phyloP scores from a whole-genome alignment of 2,797 vertebrate species.

The Naso thynnoides region DNA sequence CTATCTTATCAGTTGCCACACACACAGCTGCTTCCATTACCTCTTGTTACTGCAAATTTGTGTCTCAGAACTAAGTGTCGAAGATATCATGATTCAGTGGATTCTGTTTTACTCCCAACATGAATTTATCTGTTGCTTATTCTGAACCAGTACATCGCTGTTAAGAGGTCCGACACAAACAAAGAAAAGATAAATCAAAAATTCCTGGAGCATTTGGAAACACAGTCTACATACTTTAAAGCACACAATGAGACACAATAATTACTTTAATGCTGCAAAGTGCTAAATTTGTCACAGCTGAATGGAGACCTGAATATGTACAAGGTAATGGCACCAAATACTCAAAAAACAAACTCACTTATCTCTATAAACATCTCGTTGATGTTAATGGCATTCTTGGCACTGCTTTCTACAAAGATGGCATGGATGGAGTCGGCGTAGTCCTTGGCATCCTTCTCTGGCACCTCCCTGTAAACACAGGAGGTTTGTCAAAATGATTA shows the following conservation, averaged over 20 bases:
- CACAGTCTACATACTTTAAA: not conserved
- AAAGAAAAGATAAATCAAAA: conserved; percentile 4
- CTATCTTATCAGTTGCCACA: not conserved
- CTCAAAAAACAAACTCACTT: conserved; percentile 89
- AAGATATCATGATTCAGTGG: conserved; percentile 9
- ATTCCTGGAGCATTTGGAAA: conserved; percentile 9
- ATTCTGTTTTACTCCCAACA: conserved; percentile 11
- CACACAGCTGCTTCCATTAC: not conserved
- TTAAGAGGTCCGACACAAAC: conserved; percentile 9
- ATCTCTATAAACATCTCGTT: conserved; percentile 99
- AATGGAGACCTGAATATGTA: conserved; percentile 5
- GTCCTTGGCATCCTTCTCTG: conserved; percentile 97
- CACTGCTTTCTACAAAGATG: conserved; percentile 98
- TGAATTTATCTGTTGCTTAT: not conserved
- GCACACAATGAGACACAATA: conserved; percentile 1
- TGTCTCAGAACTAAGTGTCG: conserved; percentile 3
- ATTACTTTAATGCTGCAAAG: conserved; percentile 3
- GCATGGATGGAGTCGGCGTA: conserved; percentile 98
- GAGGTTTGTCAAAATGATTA: conserved; percentile 24
- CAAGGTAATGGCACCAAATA: conserved; percentile 12
- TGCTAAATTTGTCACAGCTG: conserved; percentile 21
- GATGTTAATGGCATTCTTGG: conserved; percentile 99
- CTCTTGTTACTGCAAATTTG: not conserved
- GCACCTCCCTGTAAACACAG: conserved; percentile 90
- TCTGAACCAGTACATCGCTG: not conserved